Conservation (phyloP, 2,888 invertebrate species). For the Tortricodes alternella region DNA sequence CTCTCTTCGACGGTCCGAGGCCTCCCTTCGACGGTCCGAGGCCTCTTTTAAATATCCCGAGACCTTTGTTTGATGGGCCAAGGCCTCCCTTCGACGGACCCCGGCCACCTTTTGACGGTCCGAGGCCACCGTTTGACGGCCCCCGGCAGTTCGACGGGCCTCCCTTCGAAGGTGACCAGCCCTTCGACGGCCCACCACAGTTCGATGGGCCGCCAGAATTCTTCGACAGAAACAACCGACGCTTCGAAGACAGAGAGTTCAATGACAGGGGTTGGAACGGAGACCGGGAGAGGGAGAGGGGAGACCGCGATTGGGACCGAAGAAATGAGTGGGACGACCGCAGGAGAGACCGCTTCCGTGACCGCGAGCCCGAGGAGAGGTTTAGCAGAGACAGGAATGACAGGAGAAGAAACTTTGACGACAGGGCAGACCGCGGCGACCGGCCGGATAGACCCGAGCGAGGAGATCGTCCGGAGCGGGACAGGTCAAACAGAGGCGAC, state of each 20-base stretch:
- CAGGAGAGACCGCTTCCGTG: constrained; percentile 47
- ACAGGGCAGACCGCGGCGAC: constrained; percentile 36
- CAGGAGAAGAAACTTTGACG: constrained; percentile 53
- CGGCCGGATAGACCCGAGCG: constrained; percentile 9
- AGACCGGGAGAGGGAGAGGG: constrained; percentile 51
- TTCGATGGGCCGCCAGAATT: constrained; percentile 66
- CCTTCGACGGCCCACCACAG: constrained; percentile 40
- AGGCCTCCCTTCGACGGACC: constrained; percentile 43
- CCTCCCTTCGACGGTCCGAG: constrained; percentile 49
- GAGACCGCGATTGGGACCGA: constrained; percentile 36
- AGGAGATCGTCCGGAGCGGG: constrained; percentile 30
- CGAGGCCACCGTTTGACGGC: constrained; percentile 40
- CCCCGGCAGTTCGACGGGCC: constrained; percentile 36
- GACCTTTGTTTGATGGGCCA: constrained; percentile 45
- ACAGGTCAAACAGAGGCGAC: constrained; percentile 12
- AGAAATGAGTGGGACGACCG: constrained; percentile 62
- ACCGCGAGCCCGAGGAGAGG: constrained; percentile 55
- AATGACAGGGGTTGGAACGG: constrained; percentile 66
- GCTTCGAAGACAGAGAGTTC: constrained; percentile 70
- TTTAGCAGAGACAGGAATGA: constrained; percentile 43
- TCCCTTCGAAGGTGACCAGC: constrained; percentile 36
- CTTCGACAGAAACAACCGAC: constrained; percentile 67
- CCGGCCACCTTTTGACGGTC: constrained; percentile 36
- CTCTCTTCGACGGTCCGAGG: constrained; percentile 51
- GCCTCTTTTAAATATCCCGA: constrained; percentile 44